A percentile compares a stretch with the other conserved stretches of the same genome.
These are phyloP conservation scores for Mactromeris polynyma DNA, from an alignment of 2,888 invertebrate species.

Conservation along the genomic window DNA sequence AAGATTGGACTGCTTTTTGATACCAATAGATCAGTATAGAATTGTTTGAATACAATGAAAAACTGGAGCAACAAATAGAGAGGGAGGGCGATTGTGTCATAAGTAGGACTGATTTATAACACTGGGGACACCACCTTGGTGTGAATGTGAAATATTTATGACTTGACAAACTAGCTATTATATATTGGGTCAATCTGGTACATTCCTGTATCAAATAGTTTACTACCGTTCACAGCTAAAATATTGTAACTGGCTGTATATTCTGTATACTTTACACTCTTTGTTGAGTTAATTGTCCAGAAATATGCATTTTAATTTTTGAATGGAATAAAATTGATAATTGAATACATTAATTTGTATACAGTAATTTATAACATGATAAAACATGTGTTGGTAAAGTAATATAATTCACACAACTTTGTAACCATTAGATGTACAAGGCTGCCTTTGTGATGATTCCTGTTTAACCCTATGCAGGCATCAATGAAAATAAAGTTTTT, in stretches of 20 bases:
- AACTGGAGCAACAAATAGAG: not conserved
- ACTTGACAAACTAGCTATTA: not conserved
- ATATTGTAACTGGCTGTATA: not conserved
- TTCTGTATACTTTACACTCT: not conserved
- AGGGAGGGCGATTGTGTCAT: not conserved
- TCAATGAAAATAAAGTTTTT: too few species aligned
- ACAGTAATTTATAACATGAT: too few species aligned
- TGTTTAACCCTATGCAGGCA: too few species aligned
- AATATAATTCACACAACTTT: too few species aligned
- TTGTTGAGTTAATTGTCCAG: too few species aligned
- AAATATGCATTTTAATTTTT: too few species aligned
- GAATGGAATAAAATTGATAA: too few species aligned
- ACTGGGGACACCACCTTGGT: not conserved
- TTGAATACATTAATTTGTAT: too few species aligned
- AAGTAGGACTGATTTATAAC: not conserved
- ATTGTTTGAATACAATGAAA: not conserved
- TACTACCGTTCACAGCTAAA: not conserved
- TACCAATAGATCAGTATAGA: not conserved
- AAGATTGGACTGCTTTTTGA: not conserved
- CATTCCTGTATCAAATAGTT: not conserved
- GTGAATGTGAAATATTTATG: conserved; percentile 14
- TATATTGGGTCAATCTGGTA: not conserved
- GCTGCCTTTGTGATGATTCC: too few species aligned
- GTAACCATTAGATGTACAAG: too few species aligned
- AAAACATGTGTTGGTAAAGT: too few species aligned